Percentiles rank a stretch among this genome's conserved stretches.
These are phyloP conservation scores for Echeneis naucrates DNA, from an alignment of 2,797 vertebrate species.

Conservation along the genomic window DNA sequence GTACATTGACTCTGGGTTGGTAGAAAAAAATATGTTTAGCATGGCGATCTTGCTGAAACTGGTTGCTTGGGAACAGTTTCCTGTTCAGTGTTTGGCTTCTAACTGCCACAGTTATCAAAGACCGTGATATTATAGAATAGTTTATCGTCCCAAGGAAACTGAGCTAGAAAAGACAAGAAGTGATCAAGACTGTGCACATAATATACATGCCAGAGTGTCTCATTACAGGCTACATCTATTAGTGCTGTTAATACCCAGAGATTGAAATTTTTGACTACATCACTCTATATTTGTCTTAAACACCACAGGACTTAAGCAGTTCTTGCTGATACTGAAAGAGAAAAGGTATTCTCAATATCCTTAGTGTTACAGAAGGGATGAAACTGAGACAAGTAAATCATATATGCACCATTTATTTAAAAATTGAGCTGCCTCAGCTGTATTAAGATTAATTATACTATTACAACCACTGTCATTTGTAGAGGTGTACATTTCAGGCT, in stretches of 20 bases:
- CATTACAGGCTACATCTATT: background rate
- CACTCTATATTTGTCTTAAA: background rate
- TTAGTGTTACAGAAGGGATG: background rate
- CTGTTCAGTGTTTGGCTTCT: slow-evolving; percentile 18
- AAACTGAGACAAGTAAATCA: background rate
- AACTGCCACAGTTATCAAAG: slow-evolving; percentile 8
- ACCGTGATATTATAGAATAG: slow-evolving; percentile 13
- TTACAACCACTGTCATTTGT: background rate
- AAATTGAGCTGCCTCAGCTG: background rate
- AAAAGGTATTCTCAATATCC: background rate
- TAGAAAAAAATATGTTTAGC: slow-evolving; percentile 12
- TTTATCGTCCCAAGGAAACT: slow-evolving; percentile 1
- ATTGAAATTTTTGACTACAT: background rate
- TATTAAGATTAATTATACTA: background rate
- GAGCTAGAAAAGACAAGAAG: background rate
- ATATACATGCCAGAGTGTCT: background rate
- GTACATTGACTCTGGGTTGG: background rate
- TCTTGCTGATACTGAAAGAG: background rate
- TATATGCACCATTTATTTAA: background rate
- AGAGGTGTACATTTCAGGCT: background rate
- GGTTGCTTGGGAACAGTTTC: slow-evolving; percentile 22
- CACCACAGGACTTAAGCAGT: background rate
- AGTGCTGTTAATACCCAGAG: background rate
- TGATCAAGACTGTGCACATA: background rate
- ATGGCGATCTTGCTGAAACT: background rate